A percentile compares a stretch with the other conserved stretches of the same genome.
Evolutionary conservation across 2,113 vertebrate genomes (phyloP).

Genomic region (Cheirogaleus medius): DNA sequence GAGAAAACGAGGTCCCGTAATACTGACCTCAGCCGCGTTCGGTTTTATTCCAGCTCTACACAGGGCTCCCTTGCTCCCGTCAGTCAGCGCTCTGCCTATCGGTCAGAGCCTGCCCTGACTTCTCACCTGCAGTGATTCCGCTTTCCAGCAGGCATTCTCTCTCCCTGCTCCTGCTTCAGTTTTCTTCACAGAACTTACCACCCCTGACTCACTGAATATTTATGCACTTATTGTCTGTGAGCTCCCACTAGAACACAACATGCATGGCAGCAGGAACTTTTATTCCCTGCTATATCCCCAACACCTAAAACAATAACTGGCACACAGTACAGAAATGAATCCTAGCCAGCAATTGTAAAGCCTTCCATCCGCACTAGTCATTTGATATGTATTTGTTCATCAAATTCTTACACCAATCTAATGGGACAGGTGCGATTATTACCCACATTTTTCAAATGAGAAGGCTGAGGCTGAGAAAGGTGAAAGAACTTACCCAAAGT

Average conservation of each 20-base stretch:
- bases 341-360: not conserved
- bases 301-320: not conserved
- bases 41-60: not conserved
- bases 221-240: not conserved
- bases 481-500: not conserved
- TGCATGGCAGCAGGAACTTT: not conserved
- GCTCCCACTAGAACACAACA: not conserved
- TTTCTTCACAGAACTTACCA: not conserved
- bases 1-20: not conserved
- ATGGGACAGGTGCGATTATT: not conserved
- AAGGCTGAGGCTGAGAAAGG: not conserved
- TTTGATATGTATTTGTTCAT: not conserved
- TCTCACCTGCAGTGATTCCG: not conserved
- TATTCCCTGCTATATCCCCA: not conserved
- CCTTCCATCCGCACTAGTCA: not conserved
- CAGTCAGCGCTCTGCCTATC: not conserved
- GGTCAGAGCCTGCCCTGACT: not conserved
- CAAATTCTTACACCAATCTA: not conserved
- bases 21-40: not conserved
- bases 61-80: not conserved
- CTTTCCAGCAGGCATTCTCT: not conserved
- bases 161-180: not conserved
- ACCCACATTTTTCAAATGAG: not conserved
- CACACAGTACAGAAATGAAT: not conserved
- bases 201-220: not conserved